A percentile compares a stretch with the other conserved stretches of the same genome.
phyloP scores from a whole-genome alignment of 2,888 invertebrate genomes.

The Argyresthia goedartella region DNA sequence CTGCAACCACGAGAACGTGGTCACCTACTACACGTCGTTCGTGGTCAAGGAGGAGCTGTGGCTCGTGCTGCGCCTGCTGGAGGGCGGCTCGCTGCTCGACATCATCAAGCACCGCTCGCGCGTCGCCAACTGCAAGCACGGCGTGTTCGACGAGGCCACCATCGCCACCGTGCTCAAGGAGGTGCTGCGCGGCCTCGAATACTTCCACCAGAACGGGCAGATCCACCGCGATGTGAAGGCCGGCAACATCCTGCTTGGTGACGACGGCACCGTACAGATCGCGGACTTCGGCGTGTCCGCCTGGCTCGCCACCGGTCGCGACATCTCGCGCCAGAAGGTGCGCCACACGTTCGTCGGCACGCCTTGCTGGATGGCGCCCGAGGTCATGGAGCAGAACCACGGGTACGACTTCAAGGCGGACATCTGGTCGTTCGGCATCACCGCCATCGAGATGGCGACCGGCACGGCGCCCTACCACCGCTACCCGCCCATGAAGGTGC shows the following conservation, averaged over 20 bases:
- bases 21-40: conserved; percentile 99
- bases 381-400: conserved; percentile 99
- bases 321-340: conserved; percentile 94
- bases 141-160: conserved; percentile 97
- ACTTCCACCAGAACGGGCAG: conserved; percentile 96
- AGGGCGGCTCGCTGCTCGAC: conserved; percentile 90
- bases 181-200: conserved; percentile 97
- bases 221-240: conserved; percentile 96
- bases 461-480: conserved; percentile 99
- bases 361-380: conserved; percentile 99
- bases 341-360: conserved; percentile 99
- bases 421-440: conserved; percentile 89
- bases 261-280: conserved; percentile 98
- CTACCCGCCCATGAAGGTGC: conserved; percentile 99
- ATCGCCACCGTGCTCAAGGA: conserved; percentile 98
- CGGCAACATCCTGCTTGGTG: conserved; percentile 96
- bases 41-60: conserved; percentile 98
- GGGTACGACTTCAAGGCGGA: conserved; percentile 99
- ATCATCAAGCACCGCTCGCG: conserved; percentile 97
- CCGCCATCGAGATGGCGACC: conserved; percentile 99
- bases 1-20: conserved; percentile 99
- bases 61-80: conserved; percentile 97
- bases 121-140: conserved; percentile 91
- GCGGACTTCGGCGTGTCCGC: conserved; percentile 99
- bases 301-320: conserved; percentile 97